Percentiles rank a stretch among this genome's conserved stretches.
These are phyloP conservation scores for Strongylocentrotus purpuratus DNA, from an alignment of 35 echinoderm and acorn worm species.

Conservation along the genomic window DNA sequence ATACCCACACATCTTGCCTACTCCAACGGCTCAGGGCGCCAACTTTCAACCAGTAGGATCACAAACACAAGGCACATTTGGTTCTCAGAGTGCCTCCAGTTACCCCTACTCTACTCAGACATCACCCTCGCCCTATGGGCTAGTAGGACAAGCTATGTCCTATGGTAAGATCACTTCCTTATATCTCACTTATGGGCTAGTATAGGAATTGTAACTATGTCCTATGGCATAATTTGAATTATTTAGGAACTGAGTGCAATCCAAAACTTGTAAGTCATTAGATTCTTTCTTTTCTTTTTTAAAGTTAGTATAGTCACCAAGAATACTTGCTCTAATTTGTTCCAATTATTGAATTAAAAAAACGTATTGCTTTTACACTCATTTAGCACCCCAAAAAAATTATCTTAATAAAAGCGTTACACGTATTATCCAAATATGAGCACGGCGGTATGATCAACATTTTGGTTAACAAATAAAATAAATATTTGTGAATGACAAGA, in stretches of 20 bases:
- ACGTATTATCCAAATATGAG: neutral
- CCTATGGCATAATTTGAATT: too few relatives aligned
- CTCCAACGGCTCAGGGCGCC: conserved; percentile 55
- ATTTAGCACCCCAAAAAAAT: neutral
- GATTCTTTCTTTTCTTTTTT: too few relatives aligned
- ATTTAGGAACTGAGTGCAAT: too few relatives aligned
- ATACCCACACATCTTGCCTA: conserved; percentile 70
- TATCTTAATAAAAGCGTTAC: neutral
- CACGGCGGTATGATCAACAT: neutral
- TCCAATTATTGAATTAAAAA: too few relatives aligned
- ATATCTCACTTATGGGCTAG: neutral
- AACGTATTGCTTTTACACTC: neutral
- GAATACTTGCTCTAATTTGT: too few relatives aligned
- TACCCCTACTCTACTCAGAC: conserved; percentile 68
- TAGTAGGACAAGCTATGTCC: conserved; percentile 71
- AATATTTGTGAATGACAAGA: neutral
- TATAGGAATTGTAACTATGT: too few relatives aligned
- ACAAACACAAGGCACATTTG: conserved; percentile 59
- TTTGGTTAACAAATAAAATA: neutral
- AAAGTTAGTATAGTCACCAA: too few relatives aligned
- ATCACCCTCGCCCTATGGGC: conserved; percentile 58
- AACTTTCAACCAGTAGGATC: conserved; percentile 37
- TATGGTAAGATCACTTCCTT: conserved; percentile 48
- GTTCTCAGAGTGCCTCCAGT: conserved; percentile 57
- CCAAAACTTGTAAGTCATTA: too few relatives aligned